These are phyloP conservation scores for Terrapene triunguis DNA, from an alignment of 2,113 vertebrate genomes.

Conservation along the genomic window DNA sequence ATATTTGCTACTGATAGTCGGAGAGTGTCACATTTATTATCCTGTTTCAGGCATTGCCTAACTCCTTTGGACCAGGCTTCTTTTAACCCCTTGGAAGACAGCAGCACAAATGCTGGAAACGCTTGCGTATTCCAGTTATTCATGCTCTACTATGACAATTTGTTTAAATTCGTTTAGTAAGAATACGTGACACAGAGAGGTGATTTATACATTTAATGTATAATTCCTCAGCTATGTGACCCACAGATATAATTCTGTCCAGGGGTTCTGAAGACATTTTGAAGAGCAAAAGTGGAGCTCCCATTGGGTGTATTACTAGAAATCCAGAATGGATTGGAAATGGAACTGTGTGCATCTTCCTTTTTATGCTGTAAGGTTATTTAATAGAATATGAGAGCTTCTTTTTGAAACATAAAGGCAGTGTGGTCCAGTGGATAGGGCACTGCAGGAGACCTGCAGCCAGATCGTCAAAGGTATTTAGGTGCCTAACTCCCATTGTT, in stretches of 20 bases:
- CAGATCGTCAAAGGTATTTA: neutral
- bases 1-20: constrained; percentile 88
- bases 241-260: neutral
- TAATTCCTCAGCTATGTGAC: neutral
- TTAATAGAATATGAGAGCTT: neutral
- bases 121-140: neutral
- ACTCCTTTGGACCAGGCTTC: constrained; percentile 70
- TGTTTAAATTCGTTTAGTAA: neutral
- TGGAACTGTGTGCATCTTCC: neutral
- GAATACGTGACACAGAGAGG: neutral
- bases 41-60: constrained; percentile 78
- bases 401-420: neutral
- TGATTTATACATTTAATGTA: neutral
- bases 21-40: constrained; percentile 88
- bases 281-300: neutral
- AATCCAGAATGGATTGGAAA: neutral
- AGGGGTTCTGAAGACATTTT: neutral
- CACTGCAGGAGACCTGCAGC: neutral
- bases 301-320: neutral
- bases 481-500: neutral
- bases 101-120: neutral
- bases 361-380: neutral
- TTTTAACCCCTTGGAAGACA: constrained; percentile 74
- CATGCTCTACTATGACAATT: neutral
- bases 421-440: neutral